These are phyloP conservation scores for Euwallacea similis DNA, from an alignment of 1,140 invertebrate genomes.

Conservation along the genomic window DNA sequence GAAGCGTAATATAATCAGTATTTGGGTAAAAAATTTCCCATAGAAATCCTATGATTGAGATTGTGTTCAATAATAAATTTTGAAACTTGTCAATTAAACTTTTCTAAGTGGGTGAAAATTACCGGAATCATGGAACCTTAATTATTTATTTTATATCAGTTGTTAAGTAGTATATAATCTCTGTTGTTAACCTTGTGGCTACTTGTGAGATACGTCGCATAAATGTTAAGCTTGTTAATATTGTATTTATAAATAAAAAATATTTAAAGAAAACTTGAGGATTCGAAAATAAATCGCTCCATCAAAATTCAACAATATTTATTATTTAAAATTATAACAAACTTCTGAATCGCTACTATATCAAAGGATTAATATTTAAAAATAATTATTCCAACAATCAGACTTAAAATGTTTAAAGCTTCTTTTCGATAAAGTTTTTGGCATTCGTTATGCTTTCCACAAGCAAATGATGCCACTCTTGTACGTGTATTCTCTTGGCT, in stretches of 20 bases:
- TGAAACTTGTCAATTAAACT: slow-evolving; percentile 15
- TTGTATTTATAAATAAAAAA: slow-evolving; percentile 42
- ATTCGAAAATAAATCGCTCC: slow-evolving; percentile 25
- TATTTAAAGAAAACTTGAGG: slow-evolving; percentile 12
- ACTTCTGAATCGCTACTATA: too few relatives aligned
- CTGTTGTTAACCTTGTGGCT: slow-evolving; percentile 29
- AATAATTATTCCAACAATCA: too few relatives aligned
- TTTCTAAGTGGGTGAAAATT: slow-evolving; percentile 15
- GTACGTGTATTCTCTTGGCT: slow-evolving; percentile 56
- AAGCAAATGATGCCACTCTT: slow-evolving; percentile 56
- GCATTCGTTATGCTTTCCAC: slow-evolving; percentile 57
- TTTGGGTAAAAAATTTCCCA: not conserved
- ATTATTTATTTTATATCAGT: slow-evolving; percentile 1
- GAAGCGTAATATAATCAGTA: not conserved
- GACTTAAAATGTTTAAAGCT: slow-evolving; percentile 22
- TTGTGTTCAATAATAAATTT: not conserved
- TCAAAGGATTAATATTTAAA: too few relatives aligned
- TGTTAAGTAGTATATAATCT: slow-evolving; percentile 11
- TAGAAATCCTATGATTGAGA: too few relatives aligned
- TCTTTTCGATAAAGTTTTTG: slow-evolving; percentile 55
- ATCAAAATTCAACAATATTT: too few relatives aligned
- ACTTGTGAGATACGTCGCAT: slow-evolving; percentile 37
- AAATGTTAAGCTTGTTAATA: slow-evolving; percentile 44
- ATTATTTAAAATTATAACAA: too few relatives aligned
- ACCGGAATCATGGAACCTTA: not conserved